These are phyloP conservation scores for Ceratina calcarata DNA, from an alignment of 1,140 invertebrate genomes.

Conservation along the genomic window DNA sequence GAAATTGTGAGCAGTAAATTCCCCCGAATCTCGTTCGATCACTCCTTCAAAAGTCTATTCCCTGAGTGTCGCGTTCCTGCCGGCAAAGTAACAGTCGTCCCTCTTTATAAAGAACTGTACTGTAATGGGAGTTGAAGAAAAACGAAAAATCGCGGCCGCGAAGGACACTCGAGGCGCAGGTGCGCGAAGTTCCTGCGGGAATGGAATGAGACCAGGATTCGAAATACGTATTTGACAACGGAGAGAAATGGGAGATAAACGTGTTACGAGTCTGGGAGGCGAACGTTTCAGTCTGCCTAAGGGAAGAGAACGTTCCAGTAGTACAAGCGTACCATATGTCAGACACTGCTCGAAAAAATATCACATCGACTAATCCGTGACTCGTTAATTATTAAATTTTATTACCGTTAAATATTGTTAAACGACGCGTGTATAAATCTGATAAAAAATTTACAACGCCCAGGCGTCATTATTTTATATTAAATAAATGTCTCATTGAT, in stretches of 20 bases:
- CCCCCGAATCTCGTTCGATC: background rate
- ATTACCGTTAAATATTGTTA: background rate
- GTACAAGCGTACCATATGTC: background rate
- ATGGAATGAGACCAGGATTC: background rate
- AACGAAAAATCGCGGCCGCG: background rate
- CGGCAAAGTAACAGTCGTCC: background rate
- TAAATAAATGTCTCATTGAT: no score
- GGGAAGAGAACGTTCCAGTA: background rate
- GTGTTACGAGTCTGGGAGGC: background rate
- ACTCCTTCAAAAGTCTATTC: background rate
- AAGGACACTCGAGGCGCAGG: background rate
- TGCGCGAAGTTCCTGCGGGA: background rate
- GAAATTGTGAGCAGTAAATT: no score
- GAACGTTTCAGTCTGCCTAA: background rate
- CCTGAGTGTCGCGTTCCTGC: background rate
- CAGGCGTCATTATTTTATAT: no score
- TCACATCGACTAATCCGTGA: no score
- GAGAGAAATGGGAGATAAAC: background rate
- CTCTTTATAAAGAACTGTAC: background rate
- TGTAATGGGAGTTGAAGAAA: no score
- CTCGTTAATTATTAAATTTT: no score
- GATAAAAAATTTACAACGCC: no score
- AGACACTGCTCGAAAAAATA: background rate
- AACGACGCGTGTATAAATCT: no score
- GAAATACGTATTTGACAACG: background rate